Base-by-base conservation (phyloP, 1,140 invertebrate genomes). In the Zaprionus gabonicus region DNA sequence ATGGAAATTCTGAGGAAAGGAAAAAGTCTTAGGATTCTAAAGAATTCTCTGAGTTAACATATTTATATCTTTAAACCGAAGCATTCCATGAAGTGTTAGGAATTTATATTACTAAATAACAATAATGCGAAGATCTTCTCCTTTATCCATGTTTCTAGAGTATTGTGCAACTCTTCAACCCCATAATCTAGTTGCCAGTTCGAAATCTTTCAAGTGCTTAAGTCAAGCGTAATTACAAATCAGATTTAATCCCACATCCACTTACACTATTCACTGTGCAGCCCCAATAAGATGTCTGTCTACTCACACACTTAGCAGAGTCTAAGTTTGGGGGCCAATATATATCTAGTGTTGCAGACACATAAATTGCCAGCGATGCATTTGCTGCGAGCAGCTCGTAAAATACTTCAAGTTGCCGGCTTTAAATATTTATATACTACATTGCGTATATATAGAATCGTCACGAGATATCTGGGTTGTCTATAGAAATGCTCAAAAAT, bases 281-380 rank as follows among this genome's bases (percentile, higher is more conserved):
- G 23, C n/a, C 23, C 20, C 64, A 57, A 17, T 44, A 41, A 28
- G 13, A 71, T 55, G 70, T 66, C 58, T 36, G 41, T 66, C 58
- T 36, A 41, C 57, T 62, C 28, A 34, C 31, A 34, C 31, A 31
- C 36, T 60, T 31, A 66, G 67, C 69, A 76, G 58, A 49, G 53
- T 63, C 71, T 65, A 57, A 64, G 67, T 44, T 78, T 82, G 58
- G 31, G 53, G 59, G 67, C 66, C 41, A 23, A 38, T 55, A 75
- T 17, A 63, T 46, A 60, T 78, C 49, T 57, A 49, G 23, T 34
- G 6, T 20, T 68, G 28, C 31, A 55, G 70, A 60, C 69, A 46
- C 82, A 82, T 82, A 77, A 86, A 87, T 87, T 87, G 31, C 23
- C 38, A 58, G 62, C 46, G 66, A 73, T 60, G 80, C 77, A 66